Percentiles rank a stretch among this genome's conserved stretches.
phyloP scores from a whole-genome alignment of 2,888 invertebrate species.

The Colletes collaris region DNA sequence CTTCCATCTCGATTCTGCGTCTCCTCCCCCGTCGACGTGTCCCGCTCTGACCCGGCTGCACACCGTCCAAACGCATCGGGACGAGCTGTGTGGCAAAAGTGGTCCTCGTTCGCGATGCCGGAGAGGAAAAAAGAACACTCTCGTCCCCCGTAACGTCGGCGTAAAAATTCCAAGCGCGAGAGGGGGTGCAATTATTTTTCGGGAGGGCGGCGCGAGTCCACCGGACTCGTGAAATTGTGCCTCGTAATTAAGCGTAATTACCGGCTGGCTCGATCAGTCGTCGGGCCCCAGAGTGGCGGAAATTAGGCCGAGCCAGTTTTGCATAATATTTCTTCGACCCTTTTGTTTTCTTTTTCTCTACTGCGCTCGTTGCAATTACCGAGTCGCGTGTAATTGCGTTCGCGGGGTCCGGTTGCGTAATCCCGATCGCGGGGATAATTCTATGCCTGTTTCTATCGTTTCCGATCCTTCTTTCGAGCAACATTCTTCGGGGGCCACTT shows the following conservation, averaged over 20 bases:
- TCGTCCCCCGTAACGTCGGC: constrained; percentile 17
- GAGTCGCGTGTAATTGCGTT: background rate
- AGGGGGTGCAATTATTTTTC: constrained; percentile 56
- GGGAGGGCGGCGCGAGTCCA: constrained; percentile 6
- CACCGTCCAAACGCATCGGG: too few species aligned
- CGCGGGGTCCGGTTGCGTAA: constrained; percentile 27
- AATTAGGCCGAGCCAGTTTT: constrained; percentile 62
- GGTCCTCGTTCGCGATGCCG: background rate
- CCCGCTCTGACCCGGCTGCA: too few species aligned
- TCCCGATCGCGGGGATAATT: constrained; percentile 36
- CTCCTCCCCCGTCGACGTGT: background rate
- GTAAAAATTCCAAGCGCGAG: constrained; percentile 49
- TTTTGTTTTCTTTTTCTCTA: constrained; percentile 6
- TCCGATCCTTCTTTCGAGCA: constrained; percentile 17
- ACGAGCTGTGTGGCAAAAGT: background rate
- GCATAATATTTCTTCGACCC: constrained; percentile 55
- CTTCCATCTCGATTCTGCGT: background rate
- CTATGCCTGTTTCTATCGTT: constrained; percentile 34
- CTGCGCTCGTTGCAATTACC: constrained; percentile 43
- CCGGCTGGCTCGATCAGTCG: constrained; percentile 62
- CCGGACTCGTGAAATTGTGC: constrained; percentile 36
- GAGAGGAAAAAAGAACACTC: constrained; percentile 1
- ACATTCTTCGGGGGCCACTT: too few species aligned
- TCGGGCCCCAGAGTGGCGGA: constrained; percentile 39
- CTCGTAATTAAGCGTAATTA: constrained; percentile 66